Evolutionary conservation across 1,140 invertebrate species (phyloP).

Genomic region (Tetragonula clypearis): DNA sequence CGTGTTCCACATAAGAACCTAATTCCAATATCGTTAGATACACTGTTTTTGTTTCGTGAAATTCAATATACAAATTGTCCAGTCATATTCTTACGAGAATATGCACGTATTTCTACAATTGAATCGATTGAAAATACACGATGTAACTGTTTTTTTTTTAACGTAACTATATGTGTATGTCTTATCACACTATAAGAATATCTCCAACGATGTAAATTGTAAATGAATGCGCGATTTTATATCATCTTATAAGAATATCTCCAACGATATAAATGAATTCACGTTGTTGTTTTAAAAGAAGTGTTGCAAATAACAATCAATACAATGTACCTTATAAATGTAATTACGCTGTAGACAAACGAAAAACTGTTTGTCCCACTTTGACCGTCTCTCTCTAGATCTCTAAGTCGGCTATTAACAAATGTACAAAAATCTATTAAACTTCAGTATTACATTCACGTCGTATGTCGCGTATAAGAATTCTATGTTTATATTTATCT

Average conservation of each 20-base stretch:
- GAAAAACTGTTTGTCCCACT: not conserved
- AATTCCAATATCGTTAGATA: constrained; percentile 23
- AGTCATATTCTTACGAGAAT: constrained; percentile 28
- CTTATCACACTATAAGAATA: constrained; percentile 35
- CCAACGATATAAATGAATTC: constrained; percentile 17
- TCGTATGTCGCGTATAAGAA: not conserved
- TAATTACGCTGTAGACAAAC: not conserved
- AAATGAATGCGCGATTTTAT: not conserved
- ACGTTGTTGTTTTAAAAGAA: not conserved
- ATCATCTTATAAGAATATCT: constrained; percentile 33
- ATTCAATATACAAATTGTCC: constrained; percentile 50
- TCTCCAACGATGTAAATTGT: constrained; percentile 27
- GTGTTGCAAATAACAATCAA: not conserved
- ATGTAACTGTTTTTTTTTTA: not conserved
- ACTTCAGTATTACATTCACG: constrained; percentile 20
- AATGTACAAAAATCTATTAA: constrained; percentile 70
- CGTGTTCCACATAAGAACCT: constrained; percentile 39
- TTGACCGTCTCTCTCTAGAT: constrained; percentile 5
- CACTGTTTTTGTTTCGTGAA: constrained; percentile 39
- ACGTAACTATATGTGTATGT: constrained; percentile 4
- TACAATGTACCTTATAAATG: not conserved
- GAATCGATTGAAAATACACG: constrained; percentile 47
- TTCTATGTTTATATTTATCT: not conserved
- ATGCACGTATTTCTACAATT: constrained; percentile 19
- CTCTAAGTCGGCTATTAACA: constrained; percentile 67